Evolutionary conservation across 2,113 vertebrate species (phyloP).

Genomic region (Mirounga angustirostris): DNA sequence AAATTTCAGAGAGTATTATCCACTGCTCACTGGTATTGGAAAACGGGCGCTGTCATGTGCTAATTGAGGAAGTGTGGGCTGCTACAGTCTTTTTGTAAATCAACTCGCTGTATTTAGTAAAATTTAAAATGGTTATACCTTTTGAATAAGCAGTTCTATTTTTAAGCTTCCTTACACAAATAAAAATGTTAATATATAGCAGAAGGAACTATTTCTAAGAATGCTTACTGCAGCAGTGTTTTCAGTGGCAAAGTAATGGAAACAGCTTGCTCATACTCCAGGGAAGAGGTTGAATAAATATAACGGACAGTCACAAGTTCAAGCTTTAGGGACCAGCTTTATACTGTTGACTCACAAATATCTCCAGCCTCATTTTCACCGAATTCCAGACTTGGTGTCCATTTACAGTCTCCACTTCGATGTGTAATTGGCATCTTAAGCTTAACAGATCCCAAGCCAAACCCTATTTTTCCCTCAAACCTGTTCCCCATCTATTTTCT

Average conservation of each 20-base stretch:
- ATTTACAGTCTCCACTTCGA: not conserved
- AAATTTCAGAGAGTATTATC: not conserved
- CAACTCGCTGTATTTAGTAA: not conserved
- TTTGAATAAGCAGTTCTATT: constrained; percentile 35
- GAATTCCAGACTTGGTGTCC: not conserved
- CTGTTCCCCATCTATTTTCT: not conserved
- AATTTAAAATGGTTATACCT: not conserved
- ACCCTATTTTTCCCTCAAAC: not conserved
- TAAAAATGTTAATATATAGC: not conserved
- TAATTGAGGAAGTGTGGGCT: not conserved
- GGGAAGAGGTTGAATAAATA: not conserved
- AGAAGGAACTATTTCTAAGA: constrained; percentile 39
- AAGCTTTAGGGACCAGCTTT: not conserved
- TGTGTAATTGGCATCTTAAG: not conserved
- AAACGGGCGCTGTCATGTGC: not conserved
- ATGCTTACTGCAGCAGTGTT: not conserved
- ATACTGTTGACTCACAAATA: not conserved
- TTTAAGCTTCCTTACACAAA: constrained; percentile 32
- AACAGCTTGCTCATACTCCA: not conserved
- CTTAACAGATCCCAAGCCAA: not conserved
- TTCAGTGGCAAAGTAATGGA: not conserved
- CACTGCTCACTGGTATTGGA: not conserved
- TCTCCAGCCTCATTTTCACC: not conserved
- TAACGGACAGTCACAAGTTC: not conserved
- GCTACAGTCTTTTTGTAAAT: not conserved